These are phyloP conservation scores for Paracyclopina nana DNA, from an alignment of 1,140 invertebrate species.

Conservation along the genomic window DNA sequence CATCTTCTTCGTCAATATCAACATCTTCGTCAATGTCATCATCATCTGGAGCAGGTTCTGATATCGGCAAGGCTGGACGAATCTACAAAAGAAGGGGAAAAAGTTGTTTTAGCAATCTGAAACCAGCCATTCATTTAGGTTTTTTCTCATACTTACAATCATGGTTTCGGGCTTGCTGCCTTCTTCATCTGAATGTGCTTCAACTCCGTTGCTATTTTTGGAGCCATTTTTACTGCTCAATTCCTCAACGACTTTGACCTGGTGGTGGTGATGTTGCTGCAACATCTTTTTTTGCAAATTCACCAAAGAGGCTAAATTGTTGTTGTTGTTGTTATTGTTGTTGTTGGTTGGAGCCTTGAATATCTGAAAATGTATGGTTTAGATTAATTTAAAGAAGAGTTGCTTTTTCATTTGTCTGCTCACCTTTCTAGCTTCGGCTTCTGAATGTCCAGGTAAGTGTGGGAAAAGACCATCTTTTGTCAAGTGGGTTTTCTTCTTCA, in stretches of 20 bases:
- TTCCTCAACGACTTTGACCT: neutral
- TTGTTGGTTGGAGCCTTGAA: neutral
- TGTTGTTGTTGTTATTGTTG: neutral
- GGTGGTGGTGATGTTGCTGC: neutral
- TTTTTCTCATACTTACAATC: no score
- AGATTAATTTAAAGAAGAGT: neutral
- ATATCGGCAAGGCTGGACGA: no score
- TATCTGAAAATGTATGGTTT: neutral
- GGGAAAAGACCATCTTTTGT: constrained; percentile 1
- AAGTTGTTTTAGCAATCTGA: no score
- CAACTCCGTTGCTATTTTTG: no score
- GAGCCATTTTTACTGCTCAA: no score
- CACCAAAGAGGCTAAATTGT: neutral
- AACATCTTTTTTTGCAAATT: constrained; percentile 1
- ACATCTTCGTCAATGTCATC: no score
- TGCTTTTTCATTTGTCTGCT: neutral
- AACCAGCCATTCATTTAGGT: no score
- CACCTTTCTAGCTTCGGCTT: neutral
- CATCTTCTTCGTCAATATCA: constrained; percentile 11
- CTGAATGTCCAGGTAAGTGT: constrained; percentile 5
- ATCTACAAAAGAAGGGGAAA: no score
- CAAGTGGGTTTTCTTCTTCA: constrained; percentile 7
- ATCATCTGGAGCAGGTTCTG: no score
- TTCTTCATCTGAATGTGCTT: no score
- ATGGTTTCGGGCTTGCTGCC: no score